A percentile compares a stretch with the other conserved stretches of the same genome.
phyloP scores from a whole-genome alignment of 2,888 invertebrate species.

The Agapostemon virescens region DNA sequence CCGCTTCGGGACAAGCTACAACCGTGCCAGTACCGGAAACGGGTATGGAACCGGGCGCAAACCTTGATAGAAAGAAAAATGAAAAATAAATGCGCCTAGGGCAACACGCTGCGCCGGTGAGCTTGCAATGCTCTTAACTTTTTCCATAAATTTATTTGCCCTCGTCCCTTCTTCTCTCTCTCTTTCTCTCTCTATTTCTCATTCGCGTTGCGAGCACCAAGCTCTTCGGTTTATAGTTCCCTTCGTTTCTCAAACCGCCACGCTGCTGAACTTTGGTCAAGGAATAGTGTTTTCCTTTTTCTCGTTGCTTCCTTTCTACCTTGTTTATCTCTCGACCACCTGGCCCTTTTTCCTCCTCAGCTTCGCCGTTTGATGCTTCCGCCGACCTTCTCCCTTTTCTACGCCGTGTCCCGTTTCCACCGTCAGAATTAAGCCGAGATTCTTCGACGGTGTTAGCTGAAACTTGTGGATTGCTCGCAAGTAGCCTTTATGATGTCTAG shows the following conservation, averaged over 20 bases:
- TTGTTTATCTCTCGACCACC: slow-evolving; percentile 54
- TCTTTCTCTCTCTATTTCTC: slow-evolving; percentile 30
- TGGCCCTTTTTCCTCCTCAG: slow-evolving; percentile 34
- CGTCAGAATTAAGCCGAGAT: slow-evolving; percentile 40
- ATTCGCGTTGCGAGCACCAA: slow-evolving; percentile 11
- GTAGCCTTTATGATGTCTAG: not conserved
- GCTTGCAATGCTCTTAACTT: slow-evolving; percentile 77
- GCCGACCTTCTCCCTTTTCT: slow-evolving; percentile 13
- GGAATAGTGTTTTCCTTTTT: slow-evolving; percentile 61
- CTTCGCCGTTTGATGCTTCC: slow-evolving; percentile 7
- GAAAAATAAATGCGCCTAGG: slow-evolving; percentile 67
- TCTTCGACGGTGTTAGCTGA: slow-evolving; percentile 26
- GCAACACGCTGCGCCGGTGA: slow-evolving; percentile 70
- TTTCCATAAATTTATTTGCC: slow-evolving; percentile 78
- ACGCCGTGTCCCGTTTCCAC: too few species aligned
- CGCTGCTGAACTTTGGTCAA: slow-evolving; percentile 75
- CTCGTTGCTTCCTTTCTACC: slow-evolving; percentile 28
- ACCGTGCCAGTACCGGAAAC: slow-evolving; percentile 20
- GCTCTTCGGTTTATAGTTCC: slow-evolving; percentile 1
- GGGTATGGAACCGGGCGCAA: slow-evolving; percentile 21
- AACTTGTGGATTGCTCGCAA: slow-evolving; percentile 26
- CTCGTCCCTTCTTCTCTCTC: not conserved
- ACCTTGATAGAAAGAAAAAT: slow-evolving; percentile 57
- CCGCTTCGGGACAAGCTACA: slow-evolving; percentile 11
- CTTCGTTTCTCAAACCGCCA: slow-evolving; percentile 61